Evolutionary conservation across 1,140 invertebrate genomes (phyloP), one percentile per base, ranked within the genome.

Genomic region (Babylonia areolata): DNA sequence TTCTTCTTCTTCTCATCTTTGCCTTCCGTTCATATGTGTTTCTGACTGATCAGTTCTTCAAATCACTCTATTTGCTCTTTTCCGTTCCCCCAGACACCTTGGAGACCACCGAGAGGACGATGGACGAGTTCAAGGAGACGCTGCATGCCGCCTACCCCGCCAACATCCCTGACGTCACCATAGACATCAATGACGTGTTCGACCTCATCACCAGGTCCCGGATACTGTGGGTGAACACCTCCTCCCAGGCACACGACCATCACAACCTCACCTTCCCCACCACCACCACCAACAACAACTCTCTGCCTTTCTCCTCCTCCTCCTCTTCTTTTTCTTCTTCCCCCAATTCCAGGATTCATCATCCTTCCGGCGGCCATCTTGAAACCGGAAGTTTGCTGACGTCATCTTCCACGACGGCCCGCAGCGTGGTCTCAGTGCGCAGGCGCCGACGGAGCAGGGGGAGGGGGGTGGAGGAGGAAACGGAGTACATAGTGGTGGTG

Each of bases 81-180:
- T 35, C 6, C 11, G 3, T 73, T 23, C 35, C 71, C 11, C 71
- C 88, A 88, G 88, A 87, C 80, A 87, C 88, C n/a, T 42, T 88
- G 31, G 82, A 88, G 35, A 85, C 84, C 20, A 85, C 87, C 20
- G 88, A 90, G 46, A 64, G 75, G 42, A 37, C 85, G 28, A 85
- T 85, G 3, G 51, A 85, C 15, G 58, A 73, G 5, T 88, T 90
- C 75, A 86, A 88, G 28, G 0, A 5, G 33, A 79, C 46, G 39
- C 85, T 90, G 23, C 77, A 87, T 23, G 39, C 58, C 23, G 84
- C 80, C 51, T 89, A 89, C 64, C 89, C 89, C 5, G 1, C 20
- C 17, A 75, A 86, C 39, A 83, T 89, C 35, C 28, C 37, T 28
- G 81, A 69, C 46, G 77, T 86, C 33, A 54, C 86, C 20, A 82